Evolutionary conservation across 2,113 vertebrate species (phyloP), one percentile per base, ranked within the genome.

Genomic region (Pogona vitticeps): DNA sequence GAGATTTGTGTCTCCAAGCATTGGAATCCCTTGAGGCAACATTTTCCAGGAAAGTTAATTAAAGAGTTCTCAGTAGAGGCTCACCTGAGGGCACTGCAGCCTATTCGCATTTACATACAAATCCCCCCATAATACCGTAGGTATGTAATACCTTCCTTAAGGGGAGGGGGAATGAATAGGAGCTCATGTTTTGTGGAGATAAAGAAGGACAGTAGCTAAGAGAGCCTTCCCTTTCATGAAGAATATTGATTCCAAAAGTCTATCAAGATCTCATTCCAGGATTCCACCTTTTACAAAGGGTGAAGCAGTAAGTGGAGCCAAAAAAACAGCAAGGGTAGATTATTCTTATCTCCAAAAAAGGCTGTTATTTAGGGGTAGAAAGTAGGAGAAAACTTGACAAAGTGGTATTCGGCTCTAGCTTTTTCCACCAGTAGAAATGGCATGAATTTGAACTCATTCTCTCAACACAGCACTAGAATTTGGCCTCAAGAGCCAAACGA

Each of bases 31-130:
- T 78, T 59, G 46, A 70, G 36, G 84, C 65, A 58, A 78, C 46
- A 85, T 42, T 78, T 85, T 65, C 84, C 58, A 70, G 42, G 46
- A 78, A 85, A 85, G 63, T 58, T 78, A 77, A 85, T 78, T 85
- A 85, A 85, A 77, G 23, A 56, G 33, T 85, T 68, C 84, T 85
- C 63, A 58, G 75, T 85, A 77, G 65, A 70, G 76, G 76, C 40
- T 85, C 78, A 85, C 76, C 42, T 38, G 63, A 38, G 33, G 63
- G 84, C 42, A 85, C 33, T 71, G 9, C 72, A 75, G 71, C 58
- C 73, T 68, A 77, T 68, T 77, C 75, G 70, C 76, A 70, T 70
- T 85, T 77, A 77, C 46, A 78, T 68, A 67, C 84, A 78, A 70
- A 70, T 78, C 76, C n/a, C 72, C 76, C 63, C 76, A 70, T 78